phyloP scores from a whole-genome alignment of 2,797 vertebrate species.

The Helarctos malayanus region DNA sequence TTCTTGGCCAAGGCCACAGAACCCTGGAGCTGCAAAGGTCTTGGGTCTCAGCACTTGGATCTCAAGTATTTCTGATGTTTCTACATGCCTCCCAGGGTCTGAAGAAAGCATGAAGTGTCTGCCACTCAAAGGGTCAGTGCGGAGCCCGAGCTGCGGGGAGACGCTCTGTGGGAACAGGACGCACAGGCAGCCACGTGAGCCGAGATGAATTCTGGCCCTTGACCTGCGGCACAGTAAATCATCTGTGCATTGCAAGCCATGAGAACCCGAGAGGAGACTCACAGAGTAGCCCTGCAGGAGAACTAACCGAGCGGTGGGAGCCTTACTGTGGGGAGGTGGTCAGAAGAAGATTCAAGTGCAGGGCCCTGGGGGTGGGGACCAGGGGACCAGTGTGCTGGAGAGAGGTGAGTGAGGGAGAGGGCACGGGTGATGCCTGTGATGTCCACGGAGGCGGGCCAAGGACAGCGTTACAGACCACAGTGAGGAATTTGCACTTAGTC shows the following conservation, averaged over 20 bases:
- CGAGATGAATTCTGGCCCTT: too few species aligned
- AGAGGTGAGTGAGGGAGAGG: neutral
- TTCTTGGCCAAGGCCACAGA: neutral
- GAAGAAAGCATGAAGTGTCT: neutral
- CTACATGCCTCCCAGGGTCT: neutral
- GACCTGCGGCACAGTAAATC: neutral
- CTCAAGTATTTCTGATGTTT: neutral
- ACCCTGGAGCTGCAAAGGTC: neutral
- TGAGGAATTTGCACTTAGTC: neutral
- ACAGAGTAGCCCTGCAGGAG: neutral
- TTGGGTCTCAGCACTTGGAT: neutral
- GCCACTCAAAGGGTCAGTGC: neutral
- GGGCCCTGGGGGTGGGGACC: accelerated
- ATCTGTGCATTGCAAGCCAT: accelerated
- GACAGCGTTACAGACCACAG: neutral
- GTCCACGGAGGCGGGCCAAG: accelerated
- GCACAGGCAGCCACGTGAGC: accelerated
- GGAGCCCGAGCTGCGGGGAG: accelerated
- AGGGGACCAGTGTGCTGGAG: neutral
- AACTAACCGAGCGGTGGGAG: too few species aligned
- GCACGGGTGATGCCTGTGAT: accelerated
- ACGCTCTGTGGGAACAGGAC: accelerated
- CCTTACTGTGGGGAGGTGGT: neutral
- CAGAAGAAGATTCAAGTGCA: neutral
- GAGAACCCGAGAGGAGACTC: neutral